These are phyloP conservation scores for Poecilia wingei DNA, from an alignment of 2,797 vertebrate genomes.

Conservation along the genomic window DNA sequence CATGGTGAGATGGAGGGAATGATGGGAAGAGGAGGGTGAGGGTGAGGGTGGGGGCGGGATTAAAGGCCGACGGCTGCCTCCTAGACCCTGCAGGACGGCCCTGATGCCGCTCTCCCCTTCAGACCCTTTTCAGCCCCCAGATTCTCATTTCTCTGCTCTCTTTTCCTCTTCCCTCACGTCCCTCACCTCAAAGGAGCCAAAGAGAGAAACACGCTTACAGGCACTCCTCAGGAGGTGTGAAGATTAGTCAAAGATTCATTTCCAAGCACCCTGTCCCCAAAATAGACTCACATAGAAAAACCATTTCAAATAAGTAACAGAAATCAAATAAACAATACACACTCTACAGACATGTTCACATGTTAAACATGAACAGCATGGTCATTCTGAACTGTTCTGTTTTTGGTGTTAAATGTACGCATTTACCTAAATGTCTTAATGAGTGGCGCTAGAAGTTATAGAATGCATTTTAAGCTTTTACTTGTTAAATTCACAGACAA, in stretches of 20 bases:
- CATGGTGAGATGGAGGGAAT: constrained; percentile 65
- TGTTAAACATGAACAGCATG: neutral
- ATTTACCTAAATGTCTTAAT: neutral
- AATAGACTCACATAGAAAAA: constrained; percentile 39
- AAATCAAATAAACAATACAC: neutral
- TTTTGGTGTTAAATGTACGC: neutral
- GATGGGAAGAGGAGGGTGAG: constrained; percentile 36
- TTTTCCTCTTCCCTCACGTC: constrained; percentile 5
- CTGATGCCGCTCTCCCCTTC: constrained; percentile 17
- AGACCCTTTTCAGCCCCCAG: neutral
- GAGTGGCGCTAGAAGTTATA: neutral
- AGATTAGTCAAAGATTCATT: constrained; percentile 55
- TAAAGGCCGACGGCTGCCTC: constrained; percentile 3
- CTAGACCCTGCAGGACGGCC: constrained; percentile 11
- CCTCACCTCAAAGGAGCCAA: constrained; percentile 12
- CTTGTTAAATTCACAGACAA: neutral
- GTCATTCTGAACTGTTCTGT: neutral
- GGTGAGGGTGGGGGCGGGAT: constrained; percentile 24
- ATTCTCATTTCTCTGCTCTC: neutral
- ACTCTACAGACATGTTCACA: neutral
- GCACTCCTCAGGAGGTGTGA: constrained; percentile 26
- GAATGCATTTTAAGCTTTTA: neutral
- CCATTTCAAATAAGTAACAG: neutral
- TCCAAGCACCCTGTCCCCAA: constrained; percentile 35
- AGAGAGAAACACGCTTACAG: constrained; percentile 22